Base-by-base conservation (phyloP, 2,888 invertebrate genomes). In the Allygus modestus region DNA sequence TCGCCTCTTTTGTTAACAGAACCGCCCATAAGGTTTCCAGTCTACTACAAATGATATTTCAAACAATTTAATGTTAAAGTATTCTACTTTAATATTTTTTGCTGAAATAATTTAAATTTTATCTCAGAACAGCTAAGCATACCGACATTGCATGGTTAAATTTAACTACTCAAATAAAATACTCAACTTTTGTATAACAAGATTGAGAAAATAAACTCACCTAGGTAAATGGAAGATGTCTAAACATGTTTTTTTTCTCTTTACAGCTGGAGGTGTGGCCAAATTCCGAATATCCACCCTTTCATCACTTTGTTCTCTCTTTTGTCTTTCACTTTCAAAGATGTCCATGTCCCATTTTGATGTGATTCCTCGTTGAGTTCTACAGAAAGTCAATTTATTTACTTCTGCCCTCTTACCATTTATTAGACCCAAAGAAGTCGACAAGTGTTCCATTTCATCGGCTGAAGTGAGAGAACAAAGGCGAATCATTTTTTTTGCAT, bases 391-490 rank as follows among this genome's bases (percentile, higher is more conserved):
- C 23, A 85, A 79, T 31, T 73, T 84, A 84, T 86, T 85, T 9
- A 87, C 69, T 85, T 84, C 85, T n/a, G 85, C 84, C 81, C 75
- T 86, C 58, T 88, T 86, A 87, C 89, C 92, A 91, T 92, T 87
- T 91, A 89, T 31, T 95, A 91, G 84, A 92, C 92, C 87, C 93
- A 97, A 88, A 0, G 96, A 94, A 89, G 97, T 97, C 89, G 97
- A 92, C 5, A 97, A 91, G 85, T 93, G 92, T 89, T 97, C 96
- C 90, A 95, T 96, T 85, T 95, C 93, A 85, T 94, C 91, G 0
- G 95, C 95, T 0, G 92, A 91, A 88, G 95, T 93, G 37, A 97
- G 93, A 89, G 96, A 96, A 94, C 96, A 95, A 87, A 97, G 96
- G 0, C 94, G 91, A 0, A 95, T 89, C 75, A 98, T 90, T 87